Percentiles rank a stretch among this genome's conserved stretches.
Conservation (phyloP, 2,888 invertebrate genomes). For the Drosophila incognita region DNA sequence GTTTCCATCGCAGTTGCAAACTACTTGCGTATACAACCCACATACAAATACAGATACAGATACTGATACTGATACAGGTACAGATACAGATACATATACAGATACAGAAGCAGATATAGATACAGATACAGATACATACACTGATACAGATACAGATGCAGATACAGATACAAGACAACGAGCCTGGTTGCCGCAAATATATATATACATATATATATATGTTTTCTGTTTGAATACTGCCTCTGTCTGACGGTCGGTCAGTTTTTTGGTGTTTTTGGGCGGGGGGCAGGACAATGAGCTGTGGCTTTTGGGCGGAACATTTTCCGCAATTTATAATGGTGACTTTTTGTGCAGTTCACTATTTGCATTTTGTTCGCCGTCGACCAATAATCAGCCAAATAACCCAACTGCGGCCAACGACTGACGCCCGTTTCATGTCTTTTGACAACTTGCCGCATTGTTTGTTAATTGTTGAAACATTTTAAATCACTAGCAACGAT, state of each 20-base stretch:
- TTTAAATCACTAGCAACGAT: conserved; percentile 69
- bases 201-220: conserved; percentile 4
- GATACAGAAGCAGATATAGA: background rate
- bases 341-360: conserved; percentile 49
- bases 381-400: conserved; percentile 22
- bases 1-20: conserved; percentile 35
- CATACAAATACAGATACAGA: background rate
- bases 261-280: background rate
- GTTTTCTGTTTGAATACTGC: conserved; percentile 24
- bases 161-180: conserved; percentile 10
- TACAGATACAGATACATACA: background rate
- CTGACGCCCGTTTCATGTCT: conserved; percentile 70
- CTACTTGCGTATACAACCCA: background rate
- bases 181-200: conserved; percentile 20
- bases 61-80: background rate
- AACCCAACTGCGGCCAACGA: background rate
- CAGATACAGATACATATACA: background rate
- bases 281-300: background rate
- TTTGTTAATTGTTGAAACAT: conserved; percentile 76
- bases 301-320: conserved; percentile 8
- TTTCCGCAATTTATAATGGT: conserved; percentile 50
- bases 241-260: background rate
- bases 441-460: conserved; percentile 75
- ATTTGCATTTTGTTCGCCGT: conserved; percentile 67
- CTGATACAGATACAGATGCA: conserved; percentile 5